A percentile compares a stretch with the other conserved stretches of the same genome.
Evolutionary conservation across 2,797 vertebrate genomes (phyloP).

Genomic region (Eulemur mongoz): DNA sequence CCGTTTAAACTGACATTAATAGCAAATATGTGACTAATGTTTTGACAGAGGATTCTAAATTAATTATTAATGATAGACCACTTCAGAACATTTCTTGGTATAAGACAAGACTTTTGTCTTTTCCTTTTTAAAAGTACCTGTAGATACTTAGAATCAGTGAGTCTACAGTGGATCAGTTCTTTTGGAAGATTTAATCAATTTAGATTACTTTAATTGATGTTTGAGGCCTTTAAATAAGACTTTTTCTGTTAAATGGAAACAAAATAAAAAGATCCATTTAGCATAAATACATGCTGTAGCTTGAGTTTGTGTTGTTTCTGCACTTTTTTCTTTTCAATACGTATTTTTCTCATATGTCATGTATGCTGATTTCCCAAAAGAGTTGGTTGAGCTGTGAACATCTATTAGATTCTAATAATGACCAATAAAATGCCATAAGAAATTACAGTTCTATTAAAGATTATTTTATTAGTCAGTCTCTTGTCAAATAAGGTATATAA

Average conservation of each 20-base stretch:
- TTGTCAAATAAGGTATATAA: neutral
- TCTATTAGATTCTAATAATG: conserved; percentile 2
- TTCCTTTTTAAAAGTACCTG: conserved; percentile 49
- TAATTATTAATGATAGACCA: conserved; percentile 74
- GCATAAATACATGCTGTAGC: neutral
- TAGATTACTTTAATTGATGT: neutral
- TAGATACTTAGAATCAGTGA: conserved; percentile 41
- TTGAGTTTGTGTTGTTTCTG: neutral
- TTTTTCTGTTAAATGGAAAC: conserved; percentile 1
- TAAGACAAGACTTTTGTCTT: conserved; percentile 60
- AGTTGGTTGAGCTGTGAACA: neutral
- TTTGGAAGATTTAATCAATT: conserved; percentile 42
- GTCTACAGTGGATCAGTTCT: neutral
- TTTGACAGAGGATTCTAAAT: conserved; percentile 76
- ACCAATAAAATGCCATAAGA: neutral
- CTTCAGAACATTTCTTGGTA: conserved; percentile 61
- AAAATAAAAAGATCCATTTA: neutral
- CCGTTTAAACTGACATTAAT: conserved; percentile 59
- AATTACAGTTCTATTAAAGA: neutral
- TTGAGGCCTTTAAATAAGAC: neutral
- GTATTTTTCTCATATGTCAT: neutral
- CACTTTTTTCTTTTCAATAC: neutral
- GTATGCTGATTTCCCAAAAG: neutral
- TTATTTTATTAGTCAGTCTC: conserved; percentile 24
- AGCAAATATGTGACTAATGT: conserved; percentile 72